Percentiles rank a stretch among this genome's conserved stretches.
phyloP scores from a whole-genome alignment of 2,888 invertebrate species.

The Campoletis raptor region DNA sequence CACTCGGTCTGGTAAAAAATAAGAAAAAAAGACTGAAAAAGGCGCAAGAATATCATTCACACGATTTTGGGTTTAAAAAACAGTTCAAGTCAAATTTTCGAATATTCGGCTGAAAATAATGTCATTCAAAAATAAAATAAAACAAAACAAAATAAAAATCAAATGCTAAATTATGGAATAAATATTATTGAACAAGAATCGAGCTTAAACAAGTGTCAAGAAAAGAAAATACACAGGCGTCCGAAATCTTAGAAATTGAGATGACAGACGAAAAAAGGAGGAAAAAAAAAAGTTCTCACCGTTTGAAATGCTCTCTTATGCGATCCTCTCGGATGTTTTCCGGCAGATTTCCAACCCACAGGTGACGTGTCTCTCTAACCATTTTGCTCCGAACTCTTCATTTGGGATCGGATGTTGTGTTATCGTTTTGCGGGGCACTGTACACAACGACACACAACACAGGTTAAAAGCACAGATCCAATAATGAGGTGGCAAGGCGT shows the following conservation, averaged over 20 bases:
- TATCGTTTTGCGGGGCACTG: conserved; percentile 85
- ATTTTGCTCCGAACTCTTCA: conserved; percentile 98
- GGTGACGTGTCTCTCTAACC: conserved; percentile 99
- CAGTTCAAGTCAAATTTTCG: background rate
- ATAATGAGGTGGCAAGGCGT: conserved; percentile 3
- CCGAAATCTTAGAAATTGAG: background rate
- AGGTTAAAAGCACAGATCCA: conserved; percentile 49
- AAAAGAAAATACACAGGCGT: background rate
- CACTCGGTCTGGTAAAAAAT: background rate
- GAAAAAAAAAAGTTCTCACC: conserved; percentile 87
- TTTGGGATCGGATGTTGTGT: conserved; percentile 89
- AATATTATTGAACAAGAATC: background rate
- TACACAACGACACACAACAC: conserved; percentile 85
- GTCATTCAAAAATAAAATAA: background rate
- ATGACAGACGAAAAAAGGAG: background rate
- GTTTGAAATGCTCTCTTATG: conserved; percentile 98
- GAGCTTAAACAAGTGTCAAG: background rate
- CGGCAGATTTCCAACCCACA: conserved; percentile 99
- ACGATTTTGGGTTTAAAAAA: background rate
- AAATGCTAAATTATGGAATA: background rate
- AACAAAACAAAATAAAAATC: background rate
- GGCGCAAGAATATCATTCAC: too few species aligned
- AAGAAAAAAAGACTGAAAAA: background rate
- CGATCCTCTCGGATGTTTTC: conserved; percentile 99
- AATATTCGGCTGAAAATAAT: background rate